A percentile compares a stretch with the other conserved stretches of the same genome.
Evolutionary conservation across 2,888 invertebrate genomes (phyloP).

Genomic region (Tetanocera ferruginea): DNA sequence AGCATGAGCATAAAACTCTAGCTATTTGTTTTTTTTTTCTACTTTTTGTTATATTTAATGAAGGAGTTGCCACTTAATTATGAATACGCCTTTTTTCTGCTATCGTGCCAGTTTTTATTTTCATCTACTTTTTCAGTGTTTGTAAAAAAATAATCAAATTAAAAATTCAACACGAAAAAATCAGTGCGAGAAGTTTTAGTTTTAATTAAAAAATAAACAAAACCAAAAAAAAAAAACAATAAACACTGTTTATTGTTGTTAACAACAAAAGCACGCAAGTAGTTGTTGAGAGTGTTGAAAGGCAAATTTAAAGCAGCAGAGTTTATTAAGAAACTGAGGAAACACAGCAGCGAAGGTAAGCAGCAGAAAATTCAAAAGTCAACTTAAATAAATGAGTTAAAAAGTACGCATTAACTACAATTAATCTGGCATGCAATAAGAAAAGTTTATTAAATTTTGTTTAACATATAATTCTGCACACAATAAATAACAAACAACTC

Average conservation of each 20-base stretch:
- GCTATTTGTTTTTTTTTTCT: background rate
- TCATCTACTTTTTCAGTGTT: background rate
- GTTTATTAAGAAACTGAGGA: too few relatives aligned
- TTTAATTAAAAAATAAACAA: background rate
- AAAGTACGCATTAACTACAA: too few relatives aligned
- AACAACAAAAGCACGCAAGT: slow-evolving; percentile 1
- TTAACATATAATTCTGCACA: too few relatives aligned
- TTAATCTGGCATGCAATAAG: too few relatives aligned
- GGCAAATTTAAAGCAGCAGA: too few relatives aligned
- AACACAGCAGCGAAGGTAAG: too few relatives aligned
- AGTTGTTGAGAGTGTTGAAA: slow-evolving; percentile 37
- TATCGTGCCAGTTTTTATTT: background rate
- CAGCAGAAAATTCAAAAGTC: too few relatives aligned
- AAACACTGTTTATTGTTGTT: background rate
- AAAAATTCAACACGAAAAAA: slow-evolving; percentile 1
- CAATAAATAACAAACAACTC: too few relatives aligned
- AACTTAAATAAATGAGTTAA: too few relatives aligned
- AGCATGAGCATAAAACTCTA: background rate
- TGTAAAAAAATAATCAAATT: slow-evolving; percentile 7
- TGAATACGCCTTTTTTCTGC: background rate
- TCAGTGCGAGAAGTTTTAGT: background rate
- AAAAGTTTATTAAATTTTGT: too few relatives aligned
- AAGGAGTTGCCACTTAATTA: slow-evolving; percentile 20
- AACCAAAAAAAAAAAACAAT: background rate
- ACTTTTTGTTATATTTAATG: background rate